Base-by-base conservation (phyloP, 2,797 vertebrate species). In the Leptoclinus maculatus region DNA sequence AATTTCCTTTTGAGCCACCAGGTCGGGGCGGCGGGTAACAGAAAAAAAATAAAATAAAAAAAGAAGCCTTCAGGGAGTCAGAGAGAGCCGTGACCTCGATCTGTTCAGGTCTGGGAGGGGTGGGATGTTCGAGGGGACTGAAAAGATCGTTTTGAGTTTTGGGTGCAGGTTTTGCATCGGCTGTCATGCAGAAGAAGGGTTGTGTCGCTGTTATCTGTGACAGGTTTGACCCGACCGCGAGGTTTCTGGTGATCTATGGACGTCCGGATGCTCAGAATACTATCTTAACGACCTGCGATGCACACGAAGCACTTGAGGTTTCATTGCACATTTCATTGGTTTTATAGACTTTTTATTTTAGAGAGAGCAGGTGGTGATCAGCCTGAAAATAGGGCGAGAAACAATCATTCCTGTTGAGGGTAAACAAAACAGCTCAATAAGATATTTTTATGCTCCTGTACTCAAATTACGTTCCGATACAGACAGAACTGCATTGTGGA, bases 1-100 rank as follows among this genome's bases (percentile, higher is more conserved):
- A 60, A 65, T 88, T 82, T 90, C 71, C 51, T n/a, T 73, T 71
- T 19, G 29, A 74, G 66, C 34, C 66, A 77, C 49, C 43, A 11
- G 68, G 41, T 58, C 36, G 25, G 43, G 7, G n/a, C n/a, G n/a
- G n/a, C n/a, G 32, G 29, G 45, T 45, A 45, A 66, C 57, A 71
- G 21, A 60, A 47, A 7, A 21, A 17, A 21, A n/a, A n/a, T n/a
- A n/a, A n/a, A n/a, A n/a, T n/a, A 19, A 45, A 45, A 47, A 45
- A 56, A 13, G 41, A 57, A 41, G 0, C 12, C 13, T 58, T 47
- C 56, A 39, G 43, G 27, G 59, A 66, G 62, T 60, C 66, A 2
- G 66, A 62, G n/a, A n/a, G 41, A 76, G 71, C 32, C 49, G 39
- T 66, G 83, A 83, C 73, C 39, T 27, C 68, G 81, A 76, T 60